Base-by-base conservation (phyloP, 37 sponge, comb jelly and placozoan genomes). In the Tethya wilhelma region DNA sequence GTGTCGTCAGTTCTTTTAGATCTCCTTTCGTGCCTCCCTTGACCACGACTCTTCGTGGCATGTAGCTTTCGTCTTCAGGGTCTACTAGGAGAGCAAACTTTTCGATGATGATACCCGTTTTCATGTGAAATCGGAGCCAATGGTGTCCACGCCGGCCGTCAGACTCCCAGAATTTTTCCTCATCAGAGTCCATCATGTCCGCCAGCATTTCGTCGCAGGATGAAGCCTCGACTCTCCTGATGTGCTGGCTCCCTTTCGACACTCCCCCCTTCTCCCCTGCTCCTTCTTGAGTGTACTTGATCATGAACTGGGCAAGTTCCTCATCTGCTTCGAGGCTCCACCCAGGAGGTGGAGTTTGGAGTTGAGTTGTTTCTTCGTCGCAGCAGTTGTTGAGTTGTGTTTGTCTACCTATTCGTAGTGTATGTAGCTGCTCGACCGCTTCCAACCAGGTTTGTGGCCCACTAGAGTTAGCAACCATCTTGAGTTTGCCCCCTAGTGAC, bases 281-380 rank as follows among this genome's bases (percentile, higher is more conserved):
- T 49, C 26, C 69, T 17, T 31, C 20, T n/a, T 46, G 69, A 8
- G 23, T 66, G 33, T 79, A 38, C 73, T 79, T 40, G n/a, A 71
- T 25, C 23, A 94, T 77, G 64, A 90, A 94, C 81, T 84, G 74
- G 19, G 87, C 81, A 53, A 94, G 74, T 34, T 90, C 90, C 44
- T 87, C 87, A 87, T 94, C 94, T 1, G 84, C 83, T 64, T 86
- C 94, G 42, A 90, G 46, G 65, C 71, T 86, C 94, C 94, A 94
- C 4, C 90, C 85, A 45, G 87, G 88, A 14, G 87, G 94, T 20
- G 90, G 90, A 19, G 53, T 43, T 25, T 44, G 69, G 38, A 94
- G 81, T 59, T 64, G 31, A 0, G 41, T 38, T 56, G 72, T 82
- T 57, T 62, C 77, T 38, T 89, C 87, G 39, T 79, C 65, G 68